Evolutionary conservation across 2,888 invertebrate species (phyloP).

Genomic region (Ganaspis brasiliensis): DNA sequence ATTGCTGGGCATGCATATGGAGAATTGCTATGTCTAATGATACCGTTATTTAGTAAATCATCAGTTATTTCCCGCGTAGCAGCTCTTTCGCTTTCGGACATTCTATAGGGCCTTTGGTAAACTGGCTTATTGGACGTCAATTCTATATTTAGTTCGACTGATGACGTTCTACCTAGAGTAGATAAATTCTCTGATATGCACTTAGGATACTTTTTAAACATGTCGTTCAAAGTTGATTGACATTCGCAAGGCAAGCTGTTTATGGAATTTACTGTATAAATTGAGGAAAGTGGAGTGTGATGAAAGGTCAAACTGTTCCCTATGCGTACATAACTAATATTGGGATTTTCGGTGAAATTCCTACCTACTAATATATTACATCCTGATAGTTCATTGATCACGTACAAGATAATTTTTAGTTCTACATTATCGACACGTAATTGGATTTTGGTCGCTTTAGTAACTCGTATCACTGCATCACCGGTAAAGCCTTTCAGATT

Average conservation of each 20-base stretch:
- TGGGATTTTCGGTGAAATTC: not conserved
- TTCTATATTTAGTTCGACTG: not conserved
- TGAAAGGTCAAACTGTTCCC: not conserved
- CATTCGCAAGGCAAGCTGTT: no score
- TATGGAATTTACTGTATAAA: no score
- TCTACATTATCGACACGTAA: no score
- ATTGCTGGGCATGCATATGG: not conserved
- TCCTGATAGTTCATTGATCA: not conserved
- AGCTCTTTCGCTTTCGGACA: not conserved
- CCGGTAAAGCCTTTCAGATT: no score
- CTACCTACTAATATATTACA: not conserved
- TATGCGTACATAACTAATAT: not conserved
- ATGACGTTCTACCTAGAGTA: no score
- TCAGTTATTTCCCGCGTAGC: not conserved
- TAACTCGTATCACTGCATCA: no score
- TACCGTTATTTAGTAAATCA: not conserved
- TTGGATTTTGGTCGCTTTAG: no score
- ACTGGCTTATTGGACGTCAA: not conserved
- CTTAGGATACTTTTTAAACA: no score
- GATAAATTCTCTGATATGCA: no score
- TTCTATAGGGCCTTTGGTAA: not conserved
- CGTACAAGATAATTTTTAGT: not conserved
- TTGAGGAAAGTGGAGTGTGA: no score
- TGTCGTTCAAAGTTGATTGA: no score
- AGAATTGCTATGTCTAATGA: conserved; percentile 4